Evolutionary conservation across 1,140 invertebrate genomes (phyloP), one percentile per base, ranked within the genome.

Genomic region (Philotrypesis tridentata): DNA sequence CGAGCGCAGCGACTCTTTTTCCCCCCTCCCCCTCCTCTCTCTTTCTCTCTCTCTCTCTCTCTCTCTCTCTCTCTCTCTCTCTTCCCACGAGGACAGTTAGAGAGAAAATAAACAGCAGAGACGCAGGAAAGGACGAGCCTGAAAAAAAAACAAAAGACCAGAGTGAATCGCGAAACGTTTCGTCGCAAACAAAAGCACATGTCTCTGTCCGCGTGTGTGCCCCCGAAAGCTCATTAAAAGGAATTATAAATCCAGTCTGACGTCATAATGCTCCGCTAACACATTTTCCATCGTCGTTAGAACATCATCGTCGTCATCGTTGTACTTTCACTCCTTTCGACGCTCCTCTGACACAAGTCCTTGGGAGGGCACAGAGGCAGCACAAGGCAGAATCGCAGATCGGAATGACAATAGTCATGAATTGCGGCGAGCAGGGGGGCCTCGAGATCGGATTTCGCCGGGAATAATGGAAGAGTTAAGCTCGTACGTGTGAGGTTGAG

Each of bases 261-360:
- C 31, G 31, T 76, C 60, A 65, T 65, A 40, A 63, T 37, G 74
- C 74, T 76, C 74, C n/a, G 60, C 31, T 76, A 76, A 76, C 60
- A 76, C 23, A 63, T 60, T 76, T 76, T 65, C 74, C 25, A 21
- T 61, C 72, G 23, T 27, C 21, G 27, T n/a, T 23, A 14, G 43
- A 31, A 5, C 43, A 63, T 63, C 61, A 23, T 61, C 55, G 17
- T 8, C n/a, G n/a, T n/a, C n/a, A n/a, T 60, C 55, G 55, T 5
- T 37, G 17, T 23, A 11, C 33, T 71, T 73, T 73, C 40, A 21
- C 71, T 73, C 25, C 33, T 37, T 23, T 37, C 14, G 67, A 31
- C 17, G 67, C 31, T 55, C 48, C 48, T 55, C n/a, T 55, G 17
- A 6, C 48, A 21, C 48, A 29, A 21, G 71, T 73, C 73, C 73